Conservation (phyloP, 1,140 invertebrate genomes). For the Daktulosphaira vitifoliae region DNA sequence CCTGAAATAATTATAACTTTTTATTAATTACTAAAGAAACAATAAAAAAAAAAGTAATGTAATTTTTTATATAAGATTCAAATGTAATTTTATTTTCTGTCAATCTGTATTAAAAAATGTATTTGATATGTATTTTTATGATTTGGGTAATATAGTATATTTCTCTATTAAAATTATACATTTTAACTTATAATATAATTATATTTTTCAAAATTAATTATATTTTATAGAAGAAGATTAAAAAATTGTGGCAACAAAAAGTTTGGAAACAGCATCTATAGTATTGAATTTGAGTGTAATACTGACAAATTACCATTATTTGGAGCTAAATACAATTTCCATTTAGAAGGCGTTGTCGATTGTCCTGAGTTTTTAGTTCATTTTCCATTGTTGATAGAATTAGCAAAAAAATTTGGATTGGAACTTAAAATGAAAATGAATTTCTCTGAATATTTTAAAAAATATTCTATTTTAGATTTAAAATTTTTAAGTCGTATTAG, state of each 20-base stretch:
- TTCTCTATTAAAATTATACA: no score
- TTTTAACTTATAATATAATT: no score
- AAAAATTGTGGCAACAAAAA: slow-evolving; percentile 50
- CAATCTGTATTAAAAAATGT: no score
- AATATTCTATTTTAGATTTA: slow-evolving; percentile 33
- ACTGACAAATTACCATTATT: slow-evolving; percentile 70
- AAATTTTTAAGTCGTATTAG: slow-evolving; percentile 5
- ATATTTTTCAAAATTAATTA: no score
- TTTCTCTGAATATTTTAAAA: slow-evolving; percentile 52
- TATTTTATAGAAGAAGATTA: slow-evolving; percentile 49
- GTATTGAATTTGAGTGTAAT: slow-evolving; percentile 68
- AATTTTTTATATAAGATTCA: no score
- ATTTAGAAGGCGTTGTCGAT: slow-evolving; percentile 90
- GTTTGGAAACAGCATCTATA: slow-evolving; percentile 84
- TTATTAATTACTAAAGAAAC: no score
- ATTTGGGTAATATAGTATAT: no score
- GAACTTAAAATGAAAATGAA: slow-evolving; percentile 49
- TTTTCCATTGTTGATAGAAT: slow-evolving; percentile 68
- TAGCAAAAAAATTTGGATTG: slow-evolving; percentile 53
- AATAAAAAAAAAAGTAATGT: no score
- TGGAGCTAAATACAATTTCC: slow-evolving; percentile 93
- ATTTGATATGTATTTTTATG: no score
- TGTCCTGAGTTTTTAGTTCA: slow-evolving; percentile 98
- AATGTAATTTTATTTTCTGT: no score
- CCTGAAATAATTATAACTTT: no score